These are phyloP conservation scores for Pachypanchax playfairii DNA, from an alignment of 2,113 vertebrate genomes.

Conservation along the genomic window DNA sequence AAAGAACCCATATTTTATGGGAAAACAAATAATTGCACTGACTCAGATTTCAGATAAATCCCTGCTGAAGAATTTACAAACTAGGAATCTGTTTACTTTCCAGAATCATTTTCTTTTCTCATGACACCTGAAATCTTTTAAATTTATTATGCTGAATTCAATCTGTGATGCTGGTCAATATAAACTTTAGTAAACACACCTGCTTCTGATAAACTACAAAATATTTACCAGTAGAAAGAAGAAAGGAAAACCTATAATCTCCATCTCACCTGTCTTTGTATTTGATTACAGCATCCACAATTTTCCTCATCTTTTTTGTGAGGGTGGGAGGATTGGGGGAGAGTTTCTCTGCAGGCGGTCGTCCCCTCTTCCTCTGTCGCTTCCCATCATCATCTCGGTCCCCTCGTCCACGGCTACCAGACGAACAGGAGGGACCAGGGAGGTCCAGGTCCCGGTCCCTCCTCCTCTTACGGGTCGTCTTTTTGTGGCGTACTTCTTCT, in stretches of 20 bases:
- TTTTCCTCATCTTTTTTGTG: slow-evolving; percentile 96
- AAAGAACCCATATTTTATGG: no score
- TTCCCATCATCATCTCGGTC: slow-evolving; percentile 89
- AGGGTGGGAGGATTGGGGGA: slow-evolving; percentile 91
- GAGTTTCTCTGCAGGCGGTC: slow-evolving; percentile 91
- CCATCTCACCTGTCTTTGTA: slow-evolving; percentile 91
- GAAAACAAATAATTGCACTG: no score
- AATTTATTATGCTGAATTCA: no score
- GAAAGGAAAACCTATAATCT: no score
- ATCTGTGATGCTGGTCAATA: neutral
- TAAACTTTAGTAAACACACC: no score
- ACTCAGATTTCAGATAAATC: no score
- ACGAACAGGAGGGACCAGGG: slow-evolving; percentile 81
- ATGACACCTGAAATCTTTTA: no score
- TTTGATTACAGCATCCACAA: slow-evolving; percentile 92
- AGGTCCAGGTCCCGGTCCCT: slow-evolving; percentile 86
- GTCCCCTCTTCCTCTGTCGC: slow-evolving; percentile 89
- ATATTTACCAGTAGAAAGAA: no score
- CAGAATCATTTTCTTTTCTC: no score
- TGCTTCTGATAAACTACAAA: no score
- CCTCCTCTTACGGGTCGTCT: slow-evolving; percentile 92
- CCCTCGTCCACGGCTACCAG: slow-evolving; percentile 84
- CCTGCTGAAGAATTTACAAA: no score
- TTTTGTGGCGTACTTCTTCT: slow-evolving; percentile 95
- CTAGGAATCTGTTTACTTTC: no score